These are phyloP conservation scores for Pipistrellus pipistrellus DNA, from an alignment of 2,797 vertebrate species.

Conservation along the genomic window DNA sequence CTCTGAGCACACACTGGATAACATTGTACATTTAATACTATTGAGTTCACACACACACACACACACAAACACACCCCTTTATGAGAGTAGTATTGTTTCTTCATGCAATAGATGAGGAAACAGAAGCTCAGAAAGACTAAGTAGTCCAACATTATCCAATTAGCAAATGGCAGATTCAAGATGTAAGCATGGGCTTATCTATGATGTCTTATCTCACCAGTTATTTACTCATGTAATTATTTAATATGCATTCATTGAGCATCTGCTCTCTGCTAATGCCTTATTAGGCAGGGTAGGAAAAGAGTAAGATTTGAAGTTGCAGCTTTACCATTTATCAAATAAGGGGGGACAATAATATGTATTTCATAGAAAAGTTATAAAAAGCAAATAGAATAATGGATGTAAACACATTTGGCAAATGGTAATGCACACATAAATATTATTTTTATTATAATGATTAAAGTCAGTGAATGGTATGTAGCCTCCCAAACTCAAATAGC, in stretches of 20 bases:
- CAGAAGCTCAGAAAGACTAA: neutral
- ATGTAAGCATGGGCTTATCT: neutral
- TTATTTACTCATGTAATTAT: neutral
- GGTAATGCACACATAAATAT: neutral
- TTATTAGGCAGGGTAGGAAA: neutral
- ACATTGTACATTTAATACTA: neutral
- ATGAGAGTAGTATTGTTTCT: neutral
- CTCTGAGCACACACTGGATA: neutral
- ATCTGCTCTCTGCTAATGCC: neutral
- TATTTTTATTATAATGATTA: slow-evolving; percentile 6
- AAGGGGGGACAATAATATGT: neutral
- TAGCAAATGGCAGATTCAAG: neutral
- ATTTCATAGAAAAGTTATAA: slow-evolving; percentile 13
- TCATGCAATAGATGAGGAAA: neutral
- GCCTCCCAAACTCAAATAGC: neutral
- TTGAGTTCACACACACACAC: neutral
- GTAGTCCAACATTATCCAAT: neutral
- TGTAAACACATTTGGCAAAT: neutral
- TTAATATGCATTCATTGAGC: neutral
- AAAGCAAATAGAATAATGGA: neutral
- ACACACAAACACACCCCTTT: neutral
- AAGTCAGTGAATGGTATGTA: neutral
- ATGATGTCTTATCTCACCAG: neutral
- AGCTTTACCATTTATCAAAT: neutral
- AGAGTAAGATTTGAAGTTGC: neutral